Conservation (phyloP, 1,140 invertebrate species). For the Melitaea cinxia region DNA sequence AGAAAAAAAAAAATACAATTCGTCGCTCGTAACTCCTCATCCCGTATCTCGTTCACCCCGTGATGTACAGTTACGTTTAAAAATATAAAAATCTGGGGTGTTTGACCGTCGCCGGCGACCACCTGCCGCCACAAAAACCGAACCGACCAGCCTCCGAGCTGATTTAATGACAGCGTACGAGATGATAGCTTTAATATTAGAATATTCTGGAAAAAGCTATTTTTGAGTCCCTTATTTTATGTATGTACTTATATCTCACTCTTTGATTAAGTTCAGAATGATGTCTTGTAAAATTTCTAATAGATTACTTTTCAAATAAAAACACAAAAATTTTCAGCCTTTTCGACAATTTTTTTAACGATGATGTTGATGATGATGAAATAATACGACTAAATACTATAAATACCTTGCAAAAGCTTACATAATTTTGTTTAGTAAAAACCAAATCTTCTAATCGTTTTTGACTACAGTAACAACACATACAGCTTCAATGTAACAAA, state of each 20-base stretch:
- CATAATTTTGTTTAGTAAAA: too few species aligned
- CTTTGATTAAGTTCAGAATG: too few species aligned
- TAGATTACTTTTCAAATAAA: too few species aligned
- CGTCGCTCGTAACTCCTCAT: not conserved
- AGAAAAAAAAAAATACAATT: not conserved
- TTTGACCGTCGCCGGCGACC: conserved; percentile 47
- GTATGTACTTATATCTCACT: too few species aligned
- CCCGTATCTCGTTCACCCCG: not conserved
- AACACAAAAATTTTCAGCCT: too few species aligned
- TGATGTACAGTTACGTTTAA: conserved; percentile 18
- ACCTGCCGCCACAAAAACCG: conserved; percentile 52
- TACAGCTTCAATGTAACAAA: conserved; percentile 2
- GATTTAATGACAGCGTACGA: conserved; percentile 30
- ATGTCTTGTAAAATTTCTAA: too few species aligned
- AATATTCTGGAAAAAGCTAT: not conserved
- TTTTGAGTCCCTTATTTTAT: too few species aligned
- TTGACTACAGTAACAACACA: not conserved
- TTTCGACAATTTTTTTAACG: too few species aligned
- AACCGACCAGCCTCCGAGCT: conserved; percentile 21
- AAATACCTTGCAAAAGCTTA: not conserved
- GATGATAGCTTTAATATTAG: not conserved
- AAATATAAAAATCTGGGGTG: conserved; percentile 35
- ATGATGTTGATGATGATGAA: too few species aligned
- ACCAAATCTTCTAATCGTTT: not conserved
- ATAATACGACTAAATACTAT: too few species aligned